A percentile compares a stretch with the other conserved stretches of the same genome.
phyloP scores from a whole-genome alignment of 2,888 invertebrate species.

The Leptinotarsa peninsularis region DNA sequence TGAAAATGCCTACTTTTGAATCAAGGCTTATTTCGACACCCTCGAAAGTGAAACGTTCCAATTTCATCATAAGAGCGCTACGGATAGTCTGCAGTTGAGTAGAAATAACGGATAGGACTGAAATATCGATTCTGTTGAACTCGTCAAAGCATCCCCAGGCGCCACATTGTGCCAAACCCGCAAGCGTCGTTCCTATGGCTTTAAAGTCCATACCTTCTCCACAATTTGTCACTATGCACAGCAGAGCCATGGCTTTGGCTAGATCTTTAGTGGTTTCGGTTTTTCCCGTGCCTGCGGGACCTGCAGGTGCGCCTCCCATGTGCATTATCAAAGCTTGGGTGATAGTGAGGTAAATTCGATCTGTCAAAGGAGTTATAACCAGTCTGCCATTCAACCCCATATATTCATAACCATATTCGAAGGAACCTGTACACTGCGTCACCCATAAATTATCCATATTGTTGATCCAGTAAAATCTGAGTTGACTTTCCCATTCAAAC shows the following conservation, averaged over 20 bases:
- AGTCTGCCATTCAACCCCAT: conserved; percentile 93
- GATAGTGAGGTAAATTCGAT: conserved; percentile 91
- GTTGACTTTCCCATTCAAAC: conserved; percentile 95
- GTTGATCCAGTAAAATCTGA: conserved; percentile 92
- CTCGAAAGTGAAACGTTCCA: conserved; percentile 76
- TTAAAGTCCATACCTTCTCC: conserved; percentile 94
- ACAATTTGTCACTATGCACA: conserved; percentile 91
- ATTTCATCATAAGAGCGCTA: conserved; percentile 81
- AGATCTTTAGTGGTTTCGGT: conserved; percentile 93
- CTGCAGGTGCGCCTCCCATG: conserved; percentile 91
- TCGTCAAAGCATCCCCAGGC: conserved; percentile 98
- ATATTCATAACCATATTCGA: conserved; percentile 95
- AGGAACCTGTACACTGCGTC: conserved; percentile 86
- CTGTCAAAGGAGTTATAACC: conserved; percentile 92
- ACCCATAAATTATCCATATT: conserved; percentile 83
- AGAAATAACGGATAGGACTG: conserved; percentile 92
- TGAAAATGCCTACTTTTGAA: conserved; percentile 90
- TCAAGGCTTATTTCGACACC: conserved; percentile 83
- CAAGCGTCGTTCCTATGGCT: conserved; percentile 82
- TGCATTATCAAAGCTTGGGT: conserved; percentile 94
- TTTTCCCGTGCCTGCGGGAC: conserved; percentile 87
- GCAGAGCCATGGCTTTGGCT: conserved; percentile 86
- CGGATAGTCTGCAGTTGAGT: conserved; percentile 91
- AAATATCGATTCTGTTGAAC: conserved; percentile 93
- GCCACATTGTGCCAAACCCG: conserved; percentile 86